A percentile compares a stretch with the other conserved stretches of the same genome.
Evolutionary conservation across 2,797 vertebrate genomes (phyloP).

Genomic region (Diglossa cyanea): DNA sequence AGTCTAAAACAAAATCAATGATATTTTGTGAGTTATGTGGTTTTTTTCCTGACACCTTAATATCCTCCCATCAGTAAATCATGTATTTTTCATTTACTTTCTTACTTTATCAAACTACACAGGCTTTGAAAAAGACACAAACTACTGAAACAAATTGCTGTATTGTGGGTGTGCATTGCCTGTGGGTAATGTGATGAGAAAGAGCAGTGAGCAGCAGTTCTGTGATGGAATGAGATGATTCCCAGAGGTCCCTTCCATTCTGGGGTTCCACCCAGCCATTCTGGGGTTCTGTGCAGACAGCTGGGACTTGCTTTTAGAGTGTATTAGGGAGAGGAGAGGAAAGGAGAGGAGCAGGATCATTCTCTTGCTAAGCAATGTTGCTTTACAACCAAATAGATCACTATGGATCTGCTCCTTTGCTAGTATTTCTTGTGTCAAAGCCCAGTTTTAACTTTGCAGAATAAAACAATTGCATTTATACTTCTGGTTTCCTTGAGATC

Average conservation of each 20-base stretch:
- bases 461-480: not conserved
- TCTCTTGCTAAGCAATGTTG: not conserved
- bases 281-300: not conserved
- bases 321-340: not conserved
- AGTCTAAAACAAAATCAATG: not conserved
- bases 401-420: not conserved
- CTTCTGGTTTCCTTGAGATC: not conserved
- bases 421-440: not conserved
- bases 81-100: not conserved
- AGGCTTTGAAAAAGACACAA: not conserved
- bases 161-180: not conserved
- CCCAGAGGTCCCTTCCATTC: not conserved
- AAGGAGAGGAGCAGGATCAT: not conserved
- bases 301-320: not conserved
- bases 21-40: not conserved
- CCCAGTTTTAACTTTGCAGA: not conserved
- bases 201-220: not conserved
- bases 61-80: not conserved
- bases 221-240: not conserved
- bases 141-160: not conserved
- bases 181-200: not conserved
- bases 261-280: not conserved
- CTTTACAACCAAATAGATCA: not conserved
- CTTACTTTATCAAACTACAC: not conserved
- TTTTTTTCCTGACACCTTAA: not conserved